A percentile compares a stretch with the other conserved stretches of the same genome.
phyloP scores from a whole-genome alignment of 2,797 vertebrate genomes.

The Poecilia gillii region DNA sequence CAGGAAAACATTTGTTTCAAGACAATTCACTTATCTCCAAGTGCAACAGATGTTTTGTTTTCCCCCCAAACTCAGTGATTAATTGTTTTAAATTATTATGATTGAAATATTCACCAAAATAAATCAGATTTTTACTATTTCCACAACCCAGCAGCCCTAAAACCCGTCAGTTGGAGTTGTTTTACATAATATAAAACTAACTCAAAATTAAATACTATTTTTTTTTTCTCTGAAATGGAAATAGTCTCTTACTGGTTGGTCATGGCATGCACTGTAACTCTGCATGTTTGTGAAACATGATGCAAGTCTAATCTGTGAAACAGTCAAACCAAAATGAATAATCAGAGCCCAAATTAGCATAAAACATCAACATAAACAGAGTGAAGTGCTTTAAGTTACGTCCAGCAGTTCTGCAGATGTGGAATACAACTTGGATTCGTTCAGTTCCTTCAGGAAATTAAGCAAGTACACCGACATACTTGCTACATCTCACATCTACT shows the following conservation, averaged over 20 bases:
- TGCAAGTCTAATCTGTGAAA: background rate
- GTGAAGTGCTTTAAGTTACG: slow-evolving; percentile 36
- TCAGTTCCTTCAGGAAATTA: slow-evolving; percentile 33
- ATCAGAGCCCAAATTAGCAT: background rate
- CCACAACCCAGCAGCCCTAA: background rate
- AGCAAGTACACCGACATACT: slow-evolving; percentile 24
- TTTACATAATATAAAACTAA: background rate
- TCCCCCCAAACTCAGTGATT: background rate
- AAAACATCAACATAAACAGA: slow-evolving; percentile 13
- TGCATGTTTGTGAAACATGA: background rate
- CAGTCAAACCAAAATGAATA: background rate
- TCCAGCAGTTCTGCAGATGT: slow-evolving; percentile 40
- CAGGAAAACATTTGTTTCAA: background rate
- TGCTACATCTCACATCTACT: slow-evolving; percentile 47
- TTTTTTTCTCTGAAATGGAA: background rate
- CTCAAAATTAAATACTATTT: background rate
- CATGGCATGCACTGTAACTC: background rate
- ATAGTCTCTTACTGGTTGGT: background rate
- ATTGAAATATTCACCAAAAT: background rate
- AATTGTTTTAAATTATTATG: background rate
- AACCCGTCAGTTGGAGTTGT: background rate
- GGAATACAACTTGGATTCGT: slow-evolving; percentile 32
- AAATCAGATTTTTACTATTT: background rate
- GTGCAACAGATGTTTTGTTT: background rate
- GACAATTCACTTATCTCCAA: background rate